A percentile compares a stretch with the other conserved stretches of the same genome.
Evolutionary conservation across 1,140 invertebrate genomes (phyloP).

Genomic region (Listronotus oregonensis): DNA sequence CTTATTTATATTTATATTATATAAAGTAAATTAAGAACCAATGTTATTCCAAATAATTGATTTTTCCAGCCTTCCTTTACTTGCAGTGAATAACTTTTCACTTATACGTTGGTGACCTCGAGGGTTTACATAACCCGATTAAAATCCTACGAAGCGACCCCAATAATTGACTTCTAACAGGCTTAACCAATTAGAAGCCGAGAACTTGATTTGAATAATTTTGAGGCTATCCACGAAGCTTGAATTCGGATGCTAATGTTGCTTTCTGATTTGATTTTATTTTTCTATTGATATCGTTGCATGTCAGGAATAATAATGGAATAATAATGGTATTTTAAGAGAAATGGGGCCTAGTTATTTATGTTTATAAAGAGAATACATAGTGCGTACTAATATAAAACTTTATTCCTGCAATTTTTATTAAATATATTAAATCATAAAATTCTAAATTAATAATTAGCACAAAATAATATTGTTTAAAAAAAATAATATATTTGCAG

Average conservation of each 20-base stretch:
- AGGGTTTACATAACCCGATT: conserved; percentile 17
- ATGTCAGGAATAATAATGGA: conserved; percentile 14
- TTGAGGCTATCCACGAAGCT: conserved; percentile 20
- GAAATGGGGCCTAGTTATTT: too few relatives aligned
- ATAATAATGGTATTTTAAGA: conserved; percentile 1
- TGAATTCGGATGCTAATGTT: conserved; percentile 11
- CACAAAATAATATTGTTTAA: too few relatives aligned
- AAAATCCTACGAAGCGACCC: conserved; percentile 23
- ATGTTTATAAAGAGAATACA: too few relatives aligned
- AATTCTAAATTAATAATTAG: too few relatives aligned
- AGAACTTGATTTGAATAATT: conserved; percentile 31
- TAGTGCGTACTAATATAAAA: too few relatives aligned
- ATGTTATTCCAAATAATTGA: too few relatives aligned
- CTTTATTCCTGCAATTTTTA: too few relatives aligned
- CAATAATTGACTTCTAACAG: conserved; percentile 33
- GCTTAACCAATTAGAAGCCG: conserved; percentile 33
- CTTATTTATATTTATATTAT: too few relatives aligned
- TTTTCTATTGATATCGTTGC: conserved; percentile 19
- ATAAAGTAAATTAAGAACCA: too few relatives aligned
- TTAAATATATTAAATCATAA: too few relatives aligned
- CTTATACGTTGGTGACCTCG: not conserved
- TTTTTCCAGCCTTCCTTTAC: not conserved
- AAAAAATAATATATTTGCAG: too few relatives aligned
- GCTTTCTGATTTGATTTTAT: conserved; percentile 31
- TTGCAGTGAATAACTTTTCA: conserved; percentile 4